Base-by-base conservation (phyloP, 92 coral and sea anemone species). In the Palythoa grandiflora region DNA sequence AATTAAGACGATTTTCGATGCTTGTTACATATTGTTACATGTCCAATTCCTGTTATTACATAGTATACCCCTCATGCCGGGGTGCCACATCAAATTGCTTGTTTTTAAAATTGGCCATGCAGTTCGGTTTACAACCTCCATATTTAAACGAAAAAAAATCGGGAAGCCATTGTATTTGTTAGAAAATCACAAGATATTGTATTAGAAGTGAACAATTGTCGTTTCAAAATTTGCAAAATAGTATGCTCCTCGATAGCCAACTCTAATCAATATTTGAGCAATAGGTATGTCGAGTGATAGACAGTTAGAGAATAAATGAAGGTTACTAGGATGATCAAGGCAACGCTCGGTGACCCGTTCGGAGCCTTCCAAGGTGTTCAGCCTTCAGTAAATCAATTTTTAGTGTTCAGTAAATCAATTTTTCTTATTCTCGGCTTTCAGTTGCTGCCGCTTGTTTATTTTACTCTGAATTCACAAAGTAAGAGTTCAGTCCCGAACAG, bases 31-130 rank as follows among this genome's bases (percentile, higher is more conserved):
- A 59, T 35, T 78, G 71, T 59, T 35, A 78, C 83, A 78, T 77
- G 44, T 77, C 83, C 83, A 77, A 54, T 77, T 77, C 83, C 84
- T 78, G 71, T 78, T 78, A 78, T 78, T 78, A 78, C 84, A 57
- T 78, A 78, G 53, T 78, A 78, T 78, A 78, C 84, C 84, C 84
- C 84, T 78, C 84, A 78, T 78, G 84, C 84, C 84, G 71, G 84
- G 84, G 84, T 78, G 84, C 71, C 84, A 78, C 71, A 48, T 78
- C 84, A 78, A 78, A 53, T 78, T 71, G 71, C 84, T 78, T 78
- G 84, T 78, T 78, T 78, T 78, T 78, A 78, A 78, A 78, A 78
- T 78, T 71, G 84, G 71, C 84, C 84, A 57, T 57, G 65, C 65
- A 78, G 71, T 78, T 78, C 84, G 84, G 71, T 78, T 71, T 78